Evolutionary conservation across 1,140 invertebrate genomes (phyloP).

Genomic region (Drosophila hydei): DNA sequence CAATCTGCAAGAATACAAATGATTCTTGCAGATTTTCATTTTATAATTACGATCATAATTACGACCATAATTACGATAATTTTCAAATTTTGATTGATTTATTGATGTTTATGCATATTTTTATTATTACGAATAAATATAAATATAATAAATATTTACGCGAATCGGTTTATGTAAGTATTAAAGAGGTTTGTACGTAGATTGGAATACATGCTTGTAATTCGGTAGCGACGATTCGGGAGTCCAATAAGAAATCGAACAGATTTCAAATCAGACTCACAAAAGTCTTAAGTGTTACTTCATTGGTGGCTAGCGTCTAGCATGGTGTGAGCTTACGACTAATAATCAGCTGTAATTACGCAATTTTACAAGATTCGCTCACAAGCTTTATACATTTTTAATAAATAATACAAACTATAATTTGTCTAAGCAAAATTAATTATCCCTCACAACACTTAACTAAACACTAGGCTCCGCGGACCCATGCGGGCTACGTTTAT

Average conservation of each 20-base stretch:
- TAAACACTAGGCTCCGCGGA: conserved; percentile 65
- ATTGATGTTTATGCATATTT: neutral
- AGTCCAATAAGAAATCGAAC: conserved; percentile 81
- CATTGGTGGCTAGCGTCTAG: conserved; percentile 48
- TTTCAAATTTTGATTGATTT: neutral
- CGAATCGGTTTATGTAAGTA: conserved; percentile 4
- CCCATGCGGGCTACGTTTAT: conserved; percentile 76
- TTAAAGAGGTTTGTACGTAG: conserved; percentile 45
- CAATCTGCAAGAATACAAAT: too few relatives aligned
- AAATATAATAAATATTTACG: conserved; percentile 34
- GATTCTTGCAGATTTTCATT: too few relatives aligned
- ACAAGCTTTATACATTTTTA: conserved; percentile 47
- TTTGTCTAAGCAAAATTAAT: conserved; percentile 55
- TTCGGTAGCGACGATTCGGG: conserved; percentile 75
- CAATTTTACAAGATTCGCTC: conserved; percentile 56
- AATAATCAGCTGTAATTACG: conserved; percentile 57
- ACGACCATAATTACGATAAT: neutral
- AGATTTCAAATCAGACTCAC: conserved; percentile 82
- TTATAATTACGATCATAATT: too few relatives aligned
- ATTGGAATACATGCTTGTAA: conserved; percentile 36
- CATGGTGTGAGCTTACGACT: conserved; percentile 44
- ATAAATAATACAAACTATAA: conserved; percentile 75
- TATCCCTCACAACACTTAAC: conserved; percentile 32
- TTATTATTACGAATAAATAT: conserved; percentile 13
- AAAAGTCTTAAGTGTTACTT: conserved; percentile 62